Evolutionary conservation across 2,888 invertebrate genomes (phyloP).

Genomic region (Tiliacea aurago): DNA sequence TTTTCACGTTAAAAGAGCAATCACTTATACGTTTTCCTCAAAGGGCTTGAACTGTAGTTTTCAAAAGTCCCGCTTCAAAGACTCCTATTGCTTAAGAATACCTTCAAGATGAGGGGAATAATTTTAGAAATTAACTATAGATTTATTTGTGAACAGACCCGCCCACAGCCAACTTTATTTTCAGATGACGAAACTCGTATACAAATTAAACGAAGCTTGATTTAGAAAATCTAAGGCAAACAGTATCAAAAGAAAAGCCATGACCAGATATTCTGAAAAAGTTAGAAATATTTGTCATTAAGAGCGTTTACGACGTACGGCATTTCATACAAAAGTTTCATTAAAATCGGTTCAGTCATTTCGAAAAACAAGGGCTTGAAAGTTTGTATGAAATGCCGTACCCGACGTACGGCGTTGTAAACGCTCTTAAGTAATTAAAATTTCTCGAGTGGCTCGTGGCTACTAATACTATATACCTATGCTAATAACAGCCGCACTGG

Average conservation of each 20-base stretch:
- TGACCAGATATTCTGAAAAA: not conserved
- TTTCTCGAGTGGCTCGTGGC: not conserved
- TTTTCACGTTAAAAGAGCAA: conserved; percentile 39
- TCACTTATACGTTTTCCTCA: conserved; percentile 65
- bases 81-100: conserved; percentile 50
- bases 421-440: not conserved
- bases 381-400: too few relatives aligned
- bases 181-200: not conserved
- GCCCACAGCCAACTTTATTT: conserved; percentile 1
- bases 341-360: too few relatives aligned
- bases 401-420: too few relatives aligned
- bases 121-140: conserved; percentile 25
- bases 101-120: conserved; percentile 24
- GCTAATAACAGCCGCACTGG: too few relatives aligned
- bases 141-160: conserved; percentile 9
- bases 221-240: not conserved
- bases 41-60: conserved; percentile 65
- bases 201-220: conserved; percentile 9
- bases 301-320: too few relatives aligned
- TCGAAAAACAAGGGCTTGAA: too few relatives aligned
- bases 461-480: too few relatives aligned
- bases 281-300: not conserved
- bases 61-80: conserved; percentile 57
- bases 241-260: not conserved
- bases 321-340: too few relatives aligned